phyloP scores from a whole-genome alignment of 2,888 invertebrate genomes.

The Aphrophora alni region DNA sequence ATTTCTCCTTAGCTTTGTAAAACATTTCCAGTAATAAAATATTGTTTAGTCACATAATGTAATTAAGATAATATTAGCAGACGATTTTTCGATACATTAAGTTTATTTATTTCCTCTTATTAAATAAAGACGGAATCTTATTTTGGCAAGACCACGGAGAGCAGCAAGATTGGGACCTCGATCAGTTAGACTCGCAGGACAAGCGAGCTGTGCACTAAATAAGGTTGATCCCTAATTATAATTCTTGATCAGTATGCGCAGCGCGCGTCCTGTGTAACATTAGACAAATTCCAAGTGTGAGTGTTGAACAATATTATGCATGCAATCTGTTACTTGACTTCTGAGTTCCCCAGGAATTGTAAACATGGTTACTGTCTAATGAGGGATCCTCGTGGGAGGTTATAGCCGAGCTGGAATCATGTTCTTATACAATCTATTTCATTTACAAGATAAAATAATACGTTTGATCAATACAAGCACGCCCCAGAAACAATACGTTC shows the following conservation, averaged over 20 bases:
- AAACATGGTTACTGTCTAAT: neutral
- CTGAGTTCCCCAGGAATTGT: neutral
- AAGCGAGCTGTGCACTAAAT: neutral
- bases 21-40: too few relatives aligned
- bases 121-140: too few relatives aligned
- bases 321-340: slow-evolving; percentile 2
- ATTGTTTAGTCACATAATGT: too few relatives aligned
- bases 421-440: neutral
- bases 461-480: too few relatives aligned
- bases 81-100: too few relatives aligned
- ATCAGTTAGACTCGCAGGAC: neutral
- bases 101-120: too few relatives aligned
- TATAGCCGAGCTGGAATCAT: neutral
- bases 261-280: neutral
- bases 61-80: too few relatives aligned
- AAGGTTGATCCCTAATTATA: neutral
- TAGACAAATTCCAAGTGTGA: neutral
- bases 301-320: slow-evolving; percentile 6
- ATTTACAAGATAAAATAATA: too few relatives aligned
- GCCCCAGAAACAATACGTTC: too few relatives aligned
- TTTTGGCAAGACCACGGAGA: too few relatives aligned
- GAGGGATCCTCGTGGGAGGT: slow-evolving; percentile 9
- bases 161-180: neutral
- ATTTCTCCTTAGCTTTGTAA: too few relatives aligned
- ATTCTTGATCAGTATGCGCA: neutral